These are phyloP conservation scores for Proteles cristata DNA, from an alignment of 2,113 vertebrate genomes.

Conservation along the genomic window DNA sequence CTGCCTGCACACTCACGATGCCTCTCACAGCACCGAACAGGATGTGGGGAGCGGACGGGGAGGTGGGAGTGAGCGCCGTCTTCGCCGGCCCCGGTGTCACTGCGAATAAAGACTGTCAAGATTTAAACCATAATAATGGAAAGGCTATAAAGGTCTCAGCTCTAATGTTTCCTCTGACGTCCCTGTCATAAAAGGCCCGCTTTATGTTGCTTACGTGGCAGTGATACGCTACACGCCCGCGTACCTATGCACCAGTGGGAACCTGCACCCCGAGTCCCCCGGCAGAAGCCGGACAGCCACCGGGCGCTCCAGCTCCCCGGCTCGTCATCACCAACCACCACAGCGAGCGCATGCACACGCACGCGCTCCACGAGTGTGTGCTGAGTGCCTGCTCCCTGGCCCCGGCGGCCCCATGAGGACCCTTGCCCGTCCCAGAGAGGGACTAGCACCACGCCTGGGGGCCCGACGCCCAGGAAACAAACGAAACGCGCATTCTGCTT, in stretches of 20 bases:
- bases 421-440: not conserved
- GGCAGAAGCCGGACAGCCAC: constrained; percentile 30
- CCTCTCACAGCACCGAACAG: constrained; percentile 81
- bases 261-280: constrained; percentile 55
- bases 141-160: constrained; percentile 86
- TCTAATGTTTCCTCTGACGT: constrained; percentile 86
- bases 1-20: constrained; percentile 74
- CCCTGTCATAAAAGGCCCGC: constrained; percentile 86
- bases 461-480: not conserved
- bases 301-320: not conserved
- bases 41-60: constrained; percentile 80
- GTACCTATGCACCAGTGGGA: constrained; percentile 53
- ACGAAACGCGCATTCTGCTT: not conserved
- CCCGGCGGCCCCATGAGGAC: not conserved
- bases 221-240: constrained; percentile 73
- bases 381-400: not conserved
- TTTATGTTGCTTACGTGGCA: constrained; percentile 81
- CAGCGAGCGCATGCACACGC: not conserved
- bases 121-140: constrained; percentile 88
- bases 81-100: constrained; percentile 83
- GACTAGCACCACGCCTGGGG: not conserved
- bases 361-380: not conserved
- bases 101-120: constrained; percentile 85
- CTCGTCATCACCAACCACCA: not conserved
- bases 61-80: constrained; percentile 71